Conservation (phyloP, 1,140 invertebrate genomes). For the Trichonephila clavata region DNA sequence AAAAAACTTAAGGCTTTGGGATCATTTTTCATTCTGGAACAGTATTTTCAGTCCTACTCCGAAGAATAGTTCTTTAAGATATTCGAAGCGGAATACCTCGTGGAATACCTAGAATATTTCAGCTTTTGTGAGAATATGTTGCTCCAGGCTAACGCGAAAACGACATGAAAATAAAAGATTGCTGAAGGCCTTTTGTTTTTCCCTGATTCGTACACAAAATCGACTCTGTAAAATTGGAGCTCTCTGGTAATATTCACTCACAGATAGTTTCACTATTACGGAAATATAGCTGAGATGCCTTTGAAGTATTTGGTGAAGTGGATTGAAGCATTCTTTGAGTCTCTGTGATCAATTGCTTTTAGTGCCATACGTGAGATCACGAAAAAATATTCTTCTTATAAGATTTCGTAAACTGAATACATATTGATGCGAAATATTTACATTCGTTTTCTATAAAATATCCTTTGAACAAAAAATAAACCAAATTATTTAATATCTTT, state of each 20-base stretch:
- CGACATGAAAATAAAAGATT: slow-evolving; percentile 51
- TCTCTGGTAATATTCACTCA: not conserved
- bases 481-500: too few species aligned
- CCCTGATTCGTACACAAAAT: slow-evolving; percentile 20
- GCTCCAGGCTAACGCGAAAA: not conserved
- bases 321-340: too few species aligned
- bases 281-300: not conserved
- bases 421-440: too few species aligned
- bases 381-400: too few species aligned
- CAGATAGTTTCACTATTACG: not conserved
- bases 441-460: too few species aligned
- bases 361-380: too few species aligned
- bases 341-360: too few species aligned
- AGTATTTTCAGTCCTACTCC: slow-evolving; percentile 57
- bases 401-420: too few species aligned
- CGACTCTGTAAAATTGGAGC: not conserved
- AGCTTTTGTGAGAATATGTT: slow-evolving; percentile 20
- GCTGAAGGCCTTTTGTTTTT: slow-evolving; percentile 23
- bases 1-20: slow-evolving; percentile 4
- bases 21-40: slow-evolving; percentile 69
- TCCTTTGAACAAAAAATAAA: too few species aligned
- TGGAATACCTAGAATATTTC: slow-evolving; percentile 23
- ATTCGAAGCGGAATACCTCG: slow-evolving; percentile 47
- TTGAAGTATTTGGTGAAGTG: too few species aligned
- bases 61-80: slow-evolving; percentile 48